phyloP scores from a whole-genome alignment of 37 sponge, comb jelly and placozoan species.

The Spongilla lacustris region DNA sequence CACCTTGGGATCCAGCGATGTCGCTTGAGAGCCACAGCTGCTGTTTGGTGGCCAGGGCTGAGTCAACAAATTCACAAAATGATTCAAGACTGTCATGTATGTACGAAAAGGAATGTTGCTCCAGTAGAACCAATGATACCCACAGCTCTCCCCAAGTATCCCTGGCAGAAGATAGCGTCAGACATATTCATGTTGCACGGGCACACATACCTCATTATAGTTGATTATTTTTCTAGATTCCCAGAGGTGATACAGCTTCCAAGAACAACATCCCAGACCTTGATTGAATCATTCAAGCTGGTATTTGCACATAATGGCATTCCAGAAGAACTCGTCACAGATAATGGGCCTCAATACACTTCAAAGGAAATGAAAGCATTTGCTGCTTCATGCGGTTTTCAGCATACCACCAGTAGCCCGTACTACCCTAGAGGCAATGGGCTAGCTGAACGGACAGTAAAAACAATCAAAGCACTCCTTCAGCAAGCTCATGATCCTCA shows the following conservation, averaged over 20 bases:
- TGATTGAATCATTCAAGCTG: constrained; percentile 26
- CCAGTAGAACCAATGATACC: background rate
- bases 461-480: constrained; percentile 48
- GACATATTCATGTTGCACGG: constrained; percentile 38
- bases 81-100: no score
- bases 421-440: constrained; percentile 61
- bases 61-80: no score
- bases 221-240: constrained; percentile 22
- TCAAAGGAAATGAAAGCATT: constrained; percentile 43
- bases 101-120: no score
- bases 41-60: no score
- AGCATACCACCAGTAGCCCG: constrained; percentile 57
- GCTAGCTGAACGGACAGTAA: constrained; percentile 42
- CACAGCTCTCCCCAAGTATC: constrained; percentile 5
- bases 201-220: constrained; percentile 18
- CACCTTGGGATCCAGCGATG: no score
- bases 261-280: constrained; percentile 35
- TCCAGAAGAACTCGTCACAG: constrained; percentile 42
- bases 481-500: constrained; percentile 11
- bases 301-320: constrained; percentile 55
- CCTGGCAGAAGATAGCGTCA: constrained; percentile 49
- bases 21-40: no score
- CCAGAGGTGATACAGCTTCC: constrained; percentile 34
- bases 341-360: constrained; percentile 63
- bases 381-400: constrained; percentile 24